A percentile compares a stretch with the other conserved stretches of the same genome.
These are phyloP conservation scores for Agonum fuliginosum DNA, from an alignment of 2,888 invertebrate species.

Conservation along the genomic window DNA sequence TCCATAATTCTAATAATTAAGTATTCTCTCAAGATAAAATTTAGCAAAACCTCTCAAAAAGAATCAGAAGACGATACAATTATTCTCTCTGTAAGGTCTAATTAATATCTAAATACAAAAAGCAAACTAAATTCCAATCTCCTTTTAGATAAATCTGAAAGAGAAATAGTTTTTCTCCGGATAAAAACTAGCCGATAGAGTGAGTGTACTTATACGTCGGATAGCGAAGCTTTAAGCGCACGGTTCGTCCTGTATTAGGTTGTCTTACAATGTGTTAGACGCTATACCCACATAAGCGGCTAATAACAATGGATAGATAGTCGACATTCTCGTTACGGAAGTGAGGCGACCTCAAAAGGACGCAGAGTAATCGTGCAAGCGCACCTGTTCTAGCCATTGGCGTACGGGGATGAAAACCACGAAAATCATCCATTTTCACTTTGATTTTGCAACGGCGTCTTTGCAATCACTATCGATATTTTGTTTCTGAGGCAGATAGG, in stretches of 20 bases:
- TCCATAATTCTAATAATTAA: no score
- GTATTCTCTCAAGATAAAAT: constrained; percentile 7
- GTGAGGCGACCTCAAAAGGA: constrained; percentile 51
- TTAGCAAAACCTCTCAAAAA: no score
- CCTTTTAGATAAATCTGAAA: constrained; percentile 39
- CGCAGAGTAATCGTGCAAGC: constrained; percentile 21
- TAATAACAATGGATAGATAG: constrained; percentile 37
- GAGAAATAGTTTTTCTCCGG: constrained; percentile 6
- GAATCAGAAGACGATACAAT: constrained; percentile 20
- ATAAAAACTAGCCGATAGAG: background rate
- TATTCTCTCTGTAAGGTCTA: constrained; percentile 25
- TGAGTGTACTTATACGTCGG: constrained; percentile 24
- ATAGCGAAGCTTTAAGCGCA: background rate
- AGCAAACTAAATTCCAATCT: constrained; percentile 16
- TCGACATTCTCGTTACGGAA: constrained; percentile 42
- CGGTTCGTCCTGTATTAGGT: background rate
- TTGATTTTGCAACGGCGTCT: background rate
- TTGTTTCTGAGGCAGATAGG: no score
- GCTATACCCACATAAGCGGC: constrained; percentile 27
- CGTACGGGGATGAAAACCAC: background rate
- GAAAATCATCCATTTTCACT: background rate
- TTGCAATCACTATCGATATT: no score
- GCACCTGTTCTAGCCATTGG: constrained; percentile 18
- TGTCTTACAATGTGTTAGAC: constrained; percentile 31
- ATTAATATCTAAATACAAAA: constrained; percentile 24